phyloP scores from a whole-genome alignment of 1,140 invertebrate species.

The Holcopasites calliopsidis region DNA sequence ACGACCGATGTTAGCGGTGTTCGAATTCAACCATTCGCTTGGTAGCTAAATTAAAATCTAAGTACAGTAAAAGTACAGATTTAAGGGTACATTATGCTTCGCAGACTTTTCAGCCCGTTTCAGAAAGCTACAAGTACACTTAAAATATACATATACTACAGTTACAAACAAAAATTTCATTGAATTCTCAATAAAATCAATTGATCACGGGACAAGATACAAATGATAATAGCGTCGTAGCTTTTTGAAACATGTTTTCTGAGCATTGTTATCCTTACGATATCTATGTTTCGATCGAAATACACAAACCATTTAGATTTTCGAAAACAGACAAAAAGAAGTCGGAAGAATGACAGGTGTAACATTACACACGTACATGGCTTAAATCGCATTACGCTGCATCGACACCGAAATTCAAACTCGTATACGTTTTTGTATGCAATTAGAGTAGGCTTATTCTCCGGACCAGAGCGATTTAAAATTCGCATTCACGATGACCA shows the following conservation, averaged over 20 bases:
- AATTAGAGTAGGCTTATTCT: background rate
- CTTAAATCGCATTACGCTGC: conserved; percentile 10
- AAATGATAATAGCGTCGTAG: background rate
- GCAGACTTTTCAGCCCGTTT: conserved; percentile 15
- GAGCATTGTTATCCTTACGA: background rate
- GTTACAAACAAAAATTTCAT: background rate
- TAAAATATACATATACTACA: too few relatives aligned
- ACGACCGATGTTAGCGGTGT: background rate
- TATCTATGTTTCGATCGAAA: background rate
- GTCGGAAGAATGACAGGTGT: conserved; percentile 14
- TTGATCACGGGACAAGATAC: background rate
- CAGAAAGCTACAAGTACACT: conserved; percentile 10
- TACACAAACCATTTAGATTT: background rate
- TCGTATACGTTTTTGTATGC: conserved; percentile 49
- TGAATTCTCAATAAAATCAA: background rate
- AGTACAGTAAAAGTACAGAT: background rate
- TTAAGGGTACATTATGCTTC: conserved; percentile 1
- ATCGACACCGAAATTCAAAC: conserved; percentile 48
- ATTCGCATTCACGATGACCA: conserved; percentile 7
- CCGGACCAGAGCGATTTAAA: background rate
- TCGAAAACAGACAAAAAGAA: background rate
- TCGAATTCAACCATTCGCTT: background rate
- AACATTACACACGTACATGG: conserved; percentile 22
- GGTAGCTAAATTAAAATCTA: background rate
- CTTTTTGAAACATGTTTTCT: conserved; percentile 23